These are phyloP conservation scores for Styela plicata DNA, from an alignment of 23 tunicate genomes.

Conservation along the genomic window DNA sequence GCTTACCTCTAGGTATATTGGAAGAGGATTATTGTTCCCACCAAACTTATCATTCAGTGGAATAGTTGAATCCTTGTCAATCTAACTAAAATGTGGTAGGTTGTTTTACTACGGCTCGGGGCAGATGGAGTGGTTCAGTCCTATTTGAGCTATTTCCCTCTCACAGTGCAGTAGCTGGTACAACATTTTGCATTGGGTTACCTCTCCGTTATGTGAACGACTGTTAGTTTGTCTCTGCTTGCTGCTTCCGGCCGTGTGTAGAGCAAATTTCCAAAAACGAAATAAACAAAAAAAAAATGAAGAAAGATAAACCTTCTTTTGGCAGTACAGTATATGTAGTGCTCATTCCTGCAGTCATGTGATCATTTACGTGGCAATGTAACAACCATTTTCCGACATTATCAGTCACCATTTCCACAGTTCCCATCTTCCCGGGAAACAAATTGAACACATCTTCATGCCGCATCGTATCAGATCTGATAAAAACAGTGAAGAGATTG, in stretches of 20 bases:
- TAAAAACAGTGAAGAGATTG: too few relatives aligned
- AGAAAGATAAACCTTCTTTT: constrained; percentile 1
- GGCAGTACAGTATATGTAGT: constrained; percentile 51
- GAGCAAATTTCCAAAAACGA: too few relatives aligned
- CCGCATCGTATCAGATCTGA: constrained; percentile 40
- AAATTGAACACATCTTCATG: constrained; percentile 61
- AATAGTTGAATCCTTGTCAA: constrained; percentile 58
- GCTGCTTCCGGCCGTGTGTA: too few relatives aligned
- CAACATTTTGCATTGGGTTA: too few relatives aligned
- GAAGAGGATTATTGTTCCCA: constrained; percentile 61
- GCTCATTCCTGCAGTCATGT: constrained; percentile 65
- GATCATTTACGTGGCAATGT: constrained; percentile 86
- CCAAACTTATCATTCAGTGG: constrained; percentile 78
- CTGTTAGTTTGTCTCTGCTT: too few relatives aligned
- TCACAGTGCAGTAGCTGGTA: too few relatives aligned
- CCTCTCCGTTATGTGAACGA: too few relatives aligned
- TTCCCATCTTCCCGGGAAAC: constrained; percentile 62
- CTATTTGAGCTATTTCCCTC: too few relatives aligned
- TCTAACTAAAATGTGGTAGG: too few relatives aligned
- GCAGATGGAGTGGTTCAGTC: too few relatives aligned
- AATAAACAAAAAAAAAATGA: too few relatives aligned
- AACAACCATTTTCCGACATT: constrained; percentile 66
- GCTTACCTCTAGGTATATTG: constrained; percentile 63
- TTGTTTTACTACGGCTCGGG: too few relatives aligned
- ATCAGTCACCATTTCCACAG: constrained; percentile 53